Evolutionary conservation across 1,140 invertebrate species (phyloP).

Genomic region (Parapsyche elsis): DNA sequence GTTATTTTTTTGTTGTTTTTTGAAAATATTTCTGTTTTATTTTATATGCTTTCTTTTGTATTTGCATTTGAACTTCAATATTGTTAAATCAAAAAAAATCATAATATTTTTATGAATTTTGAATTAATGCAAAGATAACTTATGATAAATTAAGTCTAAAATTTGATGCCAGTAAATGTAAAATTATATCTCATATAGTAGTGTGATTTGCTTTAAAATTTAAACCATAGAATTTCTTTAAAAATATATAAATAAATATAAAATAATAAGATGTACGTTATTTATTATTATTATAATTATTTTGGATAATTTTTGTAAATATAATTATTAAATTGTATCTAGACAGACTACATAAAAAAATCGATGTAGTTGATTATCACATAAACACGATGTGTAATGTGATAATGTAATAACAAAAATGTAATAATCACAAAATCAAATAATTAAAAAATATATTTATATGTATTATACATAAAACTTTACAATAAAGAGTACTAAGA

Average conservation of each 20-base stretch:
- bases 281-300: slow-evolving; percentile 29
- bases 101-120: background rate
- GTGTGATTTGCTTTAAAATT: slow-evolving; percentile 51
- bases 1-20: no score
- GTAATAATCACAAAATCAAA: background rate
- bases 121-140: slow-evolving; percentile 1
- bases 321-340: slow-evolving; percentile 15
- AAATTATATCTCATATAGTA: slow-evolving; percentile 49
- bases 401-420: no score
- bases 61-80: no score
- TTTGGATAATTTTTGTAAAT: slow-evolving; percentile 35
- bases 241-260: slow-evolving; percentile 2
- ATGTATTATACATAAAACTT: slow-evolving; percentile 8
- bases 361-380: no score
- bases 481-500: slow-evolving; percentile 15
- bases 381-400: no score
- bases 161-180: slow-evolving; percentile 55
- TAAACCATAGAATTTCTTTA: slow-evolving; percentile 13
- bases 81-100: no score
- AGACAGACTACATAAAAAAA: background rate
- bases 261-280: slow-evolving; percentile 30
- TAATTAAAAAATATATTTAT: background rate
- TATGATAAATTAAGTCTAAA: slow-evolving; percentile 42
- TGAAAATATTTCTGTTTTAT: no score
- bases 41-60: no score